phyloP scores from a whole-genome alignment of 2,888 invertebrate species.

The Ethmia dodecea region DNA sequence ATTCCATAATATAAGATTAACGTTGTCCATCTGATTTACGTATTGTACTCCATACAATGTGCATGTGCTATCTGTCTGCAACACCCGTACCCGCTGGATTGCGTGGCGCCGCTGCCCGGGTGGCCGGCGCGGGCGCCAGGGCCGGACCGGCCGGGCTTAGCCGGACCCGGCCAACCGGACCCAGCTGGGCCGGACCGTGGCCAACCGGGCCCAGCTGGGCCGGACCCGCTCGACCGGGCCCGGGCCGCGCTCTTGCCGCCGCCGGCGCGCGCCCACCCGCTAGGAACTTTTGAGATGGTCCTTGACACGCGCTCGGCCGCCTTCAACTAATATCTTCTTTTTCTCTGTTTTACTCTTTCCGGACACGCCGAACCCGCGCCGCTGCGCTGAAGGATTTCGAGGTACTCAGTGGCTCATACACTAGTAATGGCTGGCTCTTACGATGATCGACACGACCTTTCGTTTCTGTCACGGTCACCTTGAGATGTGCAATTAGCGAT shows the following conservation, averaged over 20 bases:
- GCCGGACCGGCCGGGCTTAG: conserved; percentile 12
- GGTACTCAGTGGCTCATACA: conserved; percentile 82
- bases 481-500: conserved; percentile 57
- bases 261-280: conserved; percentile 35
- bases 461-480: conserved; percentile 59
- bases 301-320: conserved; percentile 80
- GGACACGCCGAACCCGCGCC: conserved; percentile 82
- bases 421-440: conserved; percentile 72
- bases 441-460: conserved; percentile 63
- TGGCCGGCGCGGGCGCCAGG: conserved; percentile 19
- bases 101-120: conserved; percentile 14
- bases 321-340: conserved; percentile 81
- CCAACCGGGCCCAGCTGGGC: conserved; percentile 10
- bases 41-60: conserved; percentile 43
- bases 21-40: conserved; percentile 57
- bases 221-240: conserved; percentile 3
- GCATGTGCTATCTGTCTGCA: conserved; percentile 67
- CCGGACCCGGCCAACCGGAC: conserved; percentile 5
- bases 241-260: conserved; percentile 7
- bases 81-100: conserved; percentile 33
- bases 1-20: conserved; percentile 48
- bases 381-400: conserved; percentile 89
- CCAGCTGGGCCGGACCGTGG: conserved; percentile 14
- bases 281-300: conserved; percentile 97
- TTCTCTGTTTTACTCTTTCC: conserved; percentile 84